phyloP scores from a whole-genome alignment of 2,113 vertebrate species.

The Columba janthina region DNA sequence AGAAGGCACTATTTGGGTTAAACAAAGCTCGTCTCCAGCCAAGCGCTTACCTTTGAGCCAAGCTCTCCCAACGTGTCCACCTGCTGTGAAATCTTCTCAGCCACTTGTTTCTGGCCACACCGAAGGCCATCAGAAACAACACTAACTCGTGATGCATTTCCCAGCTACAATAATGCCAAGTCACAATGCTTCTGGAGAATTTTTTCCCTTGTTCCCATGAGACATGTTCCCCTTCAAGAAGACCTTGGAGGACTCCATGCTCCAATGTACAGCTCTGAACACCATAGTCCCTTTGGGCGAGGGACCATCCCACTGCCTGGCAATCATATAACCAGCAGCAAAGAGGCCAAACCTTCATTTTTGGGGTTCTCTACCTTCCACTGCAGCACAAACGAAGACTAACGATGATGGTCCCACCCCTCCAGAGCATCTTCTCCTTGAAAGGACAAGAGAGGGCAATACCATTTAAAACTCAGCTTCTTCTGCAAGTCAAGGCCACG shows the following conservation, averaged over 20 bases:
- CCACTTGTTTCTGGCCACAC: not conserved
- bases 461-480: conserved; percentile 35
- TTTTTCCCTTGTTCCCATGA: fast-evolving
- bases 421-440: not conserved
- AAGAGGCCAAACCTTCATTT: not conserved
- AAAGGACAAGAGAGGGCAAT: not conserved
- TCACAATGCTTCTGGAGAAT: fast-evolving
- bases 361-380: not conserved
- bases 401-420: not conserved
- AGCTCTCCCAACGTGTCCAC: not conserved
- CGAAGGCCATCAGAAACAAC: not conserved
- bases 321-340: not conserved
- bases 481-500: conserved; percentile 46
- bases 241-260: not conserved
- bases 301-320: not conserved
- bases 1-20: not conserved
- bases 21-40: not conserved
- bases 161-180: not conserved
- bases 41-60: not conserved
- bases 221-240: not conserved
- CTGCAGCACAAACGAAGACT: not conserved
- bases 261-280: fast-evolving
- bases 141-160: not conserved
- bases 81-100: not conserved
- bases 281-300: not conserved